Evolutionary conservation across 2,113 vertebrate genomes (phyloP).

Genomic region (Zapus hudsonius): DNA sequence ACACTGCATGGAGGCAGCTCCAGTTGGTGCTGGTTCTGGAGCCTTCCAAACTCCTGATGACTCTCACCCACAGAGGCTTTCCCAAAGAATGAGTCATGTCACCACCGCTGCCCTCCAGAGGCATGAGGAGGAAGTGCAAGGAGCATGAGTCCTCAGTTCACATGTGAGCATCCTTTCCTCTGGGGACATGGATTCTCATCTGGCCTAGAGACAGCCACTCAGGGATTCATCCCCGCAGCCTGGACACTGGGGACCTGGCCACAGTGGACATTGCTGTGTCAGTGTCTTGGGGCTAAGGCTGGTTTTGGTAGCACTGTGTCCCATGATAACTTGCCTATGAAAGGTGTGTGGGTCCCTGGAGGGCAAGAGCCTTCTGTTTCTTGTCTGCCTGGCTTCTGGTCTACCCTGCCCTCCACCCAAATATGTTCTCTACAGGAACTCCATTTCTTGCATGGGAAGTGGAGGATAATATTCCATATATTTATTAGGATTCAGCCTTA

Average conservation of each 20-base stretch:
- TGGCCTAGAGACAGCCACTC: background rate
- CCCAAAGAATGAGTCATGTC: background rate
- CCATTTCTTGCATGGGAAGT: background rate
- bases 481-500: background rate
- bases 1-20: background rate
- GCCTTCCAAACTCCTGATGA: accelerated
- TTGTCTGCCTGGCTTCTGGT: background rate
- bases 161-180: too few relatives aligned
- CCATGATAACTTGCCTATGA: background rate
- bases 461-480: background rate
- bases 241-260: background rate
- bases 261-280: background rate
- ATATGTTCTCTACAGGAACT: background rate
- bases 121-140: background rate
- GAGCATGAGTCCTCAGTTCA: background rate
- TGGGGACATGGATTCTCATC: background rate
- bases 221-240: background rate
- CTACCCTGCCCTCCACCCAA: background rate
- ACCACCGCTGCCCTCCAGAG: background rate
- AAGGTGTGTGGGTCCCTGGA: too few relatives aligned
- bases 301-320: background rate
- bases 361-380: background rate
- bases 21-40: background rate
- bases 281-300: background rate
- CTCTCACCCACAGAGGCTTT: background rate